Evolutionary conservation across 1,140 invertebrate species (phyloP).

Genomic region (Acromyrmex charruanus): DNA sequence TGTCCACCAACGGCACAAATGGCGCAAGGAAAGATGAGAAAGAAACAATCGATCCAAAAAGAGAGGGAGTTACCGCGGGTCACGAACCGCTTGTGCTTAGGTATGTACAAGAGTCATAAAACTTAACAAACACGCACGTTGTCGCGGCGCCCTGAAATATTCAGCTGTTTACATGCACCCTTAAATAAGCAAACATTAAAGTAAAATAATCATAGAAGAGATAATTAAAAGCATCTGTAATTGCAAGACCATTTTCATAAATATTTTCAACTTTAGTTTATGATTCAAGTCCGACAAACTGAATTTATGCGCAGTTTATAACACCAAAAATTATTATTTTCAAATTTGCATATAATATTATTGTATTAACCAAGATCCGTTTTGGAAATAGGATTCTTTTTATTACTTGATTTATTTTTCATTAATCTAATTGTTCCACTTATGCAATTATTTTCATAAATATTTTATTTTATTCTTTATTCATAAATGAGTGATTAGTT

Average conservation of each 20-base stretch:
- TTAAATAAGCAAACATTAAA: background rate
- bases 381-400: no score
- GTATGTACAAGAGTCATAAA: slow-evolving; percentile 64
- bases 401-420: no score
- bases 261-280: background rate
- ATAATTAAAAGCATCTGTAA: background rate
- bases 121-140: slow-evolving; percentile 10
- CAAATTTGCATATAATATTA: no score
- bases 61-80: slow-evolving; percentile 21
- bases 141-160: background rate
- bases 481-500: background rate
- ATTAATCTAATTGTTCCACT: no score
- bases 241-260: background rate
- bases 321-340: no score
- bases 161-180: background rate
- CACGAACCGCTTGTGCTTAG: slow-evolving; percentile 75
- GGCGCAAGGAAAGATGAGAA: slow-evolving; percentile 58
- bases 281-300: no score
- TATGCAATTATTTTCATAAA: no score
- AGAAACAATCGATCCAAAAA: slow-evolving; percentile 48
- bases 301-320: no score
- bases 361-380: no score
- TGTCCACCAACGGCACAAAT: slow-evolving; percentile 30
- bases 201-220: background rate
- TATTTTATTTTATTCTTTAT: background rate